phyloP scores from a whole-genome alignment of 2,797 vertebrate species.

The Semaprochilodus insignis region DNA sequence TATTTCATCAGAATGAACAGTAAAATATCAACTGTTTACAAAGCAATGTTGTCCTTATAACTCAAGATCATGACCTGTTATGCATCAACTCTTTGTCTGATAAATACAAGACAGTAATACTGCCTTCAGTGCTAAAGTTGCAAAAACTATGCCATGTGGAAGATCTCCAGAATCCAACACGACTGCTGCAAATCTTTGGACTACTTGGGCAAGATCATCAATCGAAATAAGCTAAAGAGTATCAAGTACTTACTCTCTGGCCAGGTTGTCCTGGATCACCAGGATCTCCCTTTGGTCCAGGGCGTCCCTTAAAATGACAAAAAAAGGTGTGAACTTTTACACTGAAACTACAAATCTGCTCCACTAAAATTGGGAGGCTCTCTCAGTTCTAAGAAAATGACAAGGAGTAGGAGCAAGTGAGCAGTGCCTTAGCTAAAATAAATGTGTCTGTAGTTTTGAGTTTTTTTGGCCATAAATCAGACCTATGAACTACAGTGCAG shows the following conservation, averaged over 20 bases:
- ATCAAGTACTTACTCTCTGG: slow-evolving; percentile 82
- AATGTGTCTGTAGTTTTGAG: slow-evolving; percentile 9
- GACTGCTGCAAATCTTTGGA: slow-evolving; percentile 6
- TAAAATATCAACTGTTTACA: background rate
- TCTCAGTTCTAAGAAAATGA: slow-evolving; percentile 1
- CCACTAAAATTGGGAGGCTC: slow-evolving; percentile 2
- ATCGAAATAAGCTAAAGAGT: slow-evolving; percentile 51
- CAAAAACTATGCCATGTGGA: slow-evolving; percentile 4
- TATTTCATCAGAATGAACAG: background rate
- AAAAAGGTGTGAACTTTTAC: slow-evolving; percentile 22
- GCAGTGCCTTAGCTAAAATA: slow-evolving; percentile 27
- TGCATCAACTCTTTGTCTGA: slow-evolving; percentile 12
- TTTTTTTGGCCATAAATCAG: slow-evolving; percentile 38
- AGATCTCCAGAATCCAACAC: background rate
- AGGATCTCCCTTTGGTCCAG: slow-evolving; percentile 93
- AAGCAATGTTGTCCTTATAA: background rate
- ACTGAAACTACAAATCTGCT: slow-evolving; percentile 5
- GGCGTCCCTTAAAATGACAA: slow-evolving; percentile 85
- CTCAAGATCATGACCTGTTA: background rate
- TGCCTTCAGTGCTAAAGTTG: background rate
- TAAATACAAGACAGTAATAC: background rate
- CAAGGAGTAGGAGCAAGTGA: slow-evolving; percentile 26
- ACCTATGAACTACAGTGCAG: background rate
- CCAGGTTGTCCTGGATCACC: slow-evolving; percentile 91
- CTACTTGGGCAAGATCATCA: slow-evolving; percentile 67